phyloP scores from a whole-genome alignment of 2,113 vertebrate species.

The Prunella himalayana region DNA sequence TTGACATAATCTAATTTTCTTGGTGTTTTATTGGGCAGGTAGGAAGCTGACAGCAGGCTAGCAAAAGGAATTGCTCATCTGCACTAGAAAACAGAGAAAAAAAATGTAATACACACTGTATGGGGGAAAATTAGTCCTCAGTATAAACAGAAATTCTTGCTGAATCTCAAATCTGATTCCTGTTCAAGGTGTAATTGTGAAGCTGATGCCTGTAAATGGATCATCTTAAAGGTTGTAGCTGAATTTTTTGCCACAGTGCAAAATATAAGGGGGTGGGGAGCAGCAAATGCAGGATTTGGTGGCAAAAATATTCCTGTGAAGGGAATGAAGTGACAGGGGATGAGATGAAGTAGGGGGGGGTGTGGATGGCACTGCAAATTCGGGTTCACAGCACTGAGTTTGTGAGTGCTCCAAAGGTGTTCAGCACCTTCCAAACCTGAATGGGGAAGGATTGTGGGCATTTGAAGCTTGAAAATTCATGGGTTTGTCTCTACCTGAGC shows the following conservation, averaged over 20 bases:
- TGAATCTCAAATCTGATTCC: neutral
- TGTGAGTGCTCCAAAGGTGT: neutral
- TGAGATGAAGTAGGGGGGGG: neutral
- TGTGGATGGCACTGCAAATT: neutral
- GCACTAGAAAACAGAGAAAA: neutral
- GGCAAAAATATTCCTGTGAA: neutral
- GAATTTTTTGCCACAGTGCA: neutral
- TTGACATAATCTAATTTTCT: slow-evolving; percentile 3
- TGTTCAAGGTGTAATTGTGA: neutral
- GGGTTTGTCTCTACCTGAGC: neutral
- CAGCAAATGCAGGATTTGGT: neutral
- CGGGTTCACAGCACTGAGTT: accelerated
- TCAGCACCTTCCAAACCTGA: neutral
- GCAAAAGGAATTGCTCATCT: neutral
- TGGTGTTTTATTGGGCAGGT: neutral
- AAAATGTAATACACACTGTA: neutral
- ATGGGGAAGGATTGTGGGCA: neutral
- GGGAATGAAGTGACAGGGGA: neutral
- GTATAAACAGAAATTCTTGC: neutral
- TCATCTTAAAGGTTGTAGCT: neutral
- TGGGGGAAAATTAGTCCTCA: neutral
- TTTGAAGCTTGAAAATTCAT: neutral
- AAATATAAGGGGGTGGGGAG: accelerated
- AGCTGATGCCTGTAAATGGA: neutral
- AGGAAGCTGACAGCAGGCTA: neutral